Percentiles rank a stretch among this genome's conserved stretches.
Evolutionary conservation across 2,113 vertebrate species (phyloP).

Genomic region (Cranoglanis bouderius): DNA sequence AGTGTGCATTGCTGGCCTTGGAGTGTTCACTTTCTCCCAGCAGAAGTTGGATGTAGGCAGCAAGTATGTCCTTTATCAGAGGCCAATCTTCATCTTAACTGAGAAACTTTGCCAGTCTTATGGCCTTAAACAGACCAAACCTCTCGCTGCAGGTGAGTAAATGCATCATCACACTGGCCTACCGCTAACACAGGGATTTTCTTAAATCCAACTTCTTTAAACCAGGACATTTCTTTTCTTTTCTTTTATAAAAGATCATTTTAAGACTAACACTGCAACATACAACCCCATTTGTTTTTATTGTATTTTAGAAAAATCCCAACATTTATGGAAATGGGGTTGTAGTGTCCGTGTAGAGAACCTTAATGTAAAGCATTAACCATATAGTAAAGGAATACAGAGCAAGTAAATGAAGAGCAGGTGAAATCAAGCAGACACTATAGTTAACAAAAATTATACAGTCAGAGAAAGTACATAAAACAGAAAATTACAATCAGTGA

Average conservation of each 20-base stretch:
- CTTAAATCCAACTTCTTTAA: not conserved
- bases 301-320: too few species aligned
- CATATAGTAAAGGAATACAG: too few species aligned
- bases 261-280: not conserved
- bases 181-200: not conserved
- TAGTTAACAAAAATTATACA: too few species aligned
- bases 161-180: not conserved
- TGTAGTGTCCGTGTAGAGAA: not conserved
- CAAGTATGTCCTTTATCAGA: constrained; percentile 66
- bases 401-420: too few species aligned
- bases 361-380: too few species aligned
- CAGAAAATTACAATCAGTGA: too few species aligned
- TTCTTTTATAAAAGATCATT: not conserved
- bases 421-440: too few species aligned
- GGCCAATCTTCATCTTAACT: constrained; percentile 74
- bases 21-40: constrained; percentile 80
- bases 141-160: constrained; percentile 73
- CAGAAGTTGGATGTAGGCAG: constrained; percentile 71
- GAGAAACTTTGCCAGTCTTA: constrained; percentile 74
- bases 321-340: too few species aligned
- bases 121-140: constrained; percentile 71
- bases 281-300: too few species aligned
- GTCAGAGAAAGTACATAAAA: too few species aligned
- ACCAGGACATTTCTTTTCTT: not conserved
- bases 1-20: constrained; percentile 76